Base-by-base conservation (phyloP, 1,140 invertebrate genomes). In the Drosophila rufa region DNA sequence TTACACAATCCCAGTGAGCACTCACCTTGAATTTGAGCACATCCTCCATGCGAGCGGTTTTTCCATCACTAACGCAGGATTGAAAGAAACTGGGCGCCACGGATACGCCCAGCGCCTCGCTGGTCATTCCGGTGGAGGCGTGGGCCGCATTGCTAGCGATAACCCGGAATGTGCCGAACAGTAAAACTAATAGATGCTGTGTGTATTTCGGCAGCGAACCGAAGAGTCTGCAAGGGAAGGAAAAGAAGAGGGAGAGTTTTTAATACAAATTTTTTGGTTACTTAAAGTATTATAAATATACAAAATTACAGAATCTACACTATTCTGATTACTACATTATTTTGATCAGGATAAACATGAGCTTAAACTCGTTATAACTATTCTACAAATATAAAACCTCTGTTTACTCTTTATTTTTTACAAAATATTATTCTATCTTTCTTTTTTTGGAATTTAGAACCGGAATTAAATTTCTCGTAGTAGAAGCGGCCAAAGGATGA, bases 81-180 rank as follows among this genome's bases (percentile, higher is more conserved):
- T 99, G 98, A 94, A 99, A 99, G 93, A 99, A 98, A 83, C 98
- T 99, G n/a, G 98, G 98, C 19, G 99, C 98, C 14, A 99, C 98
- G 50, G 97, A 98, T 55, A 97, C 96, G 48, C 98, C 98, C 65
- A 99, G 94, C 4, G 98, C 98, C 94, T 99, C 98, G 58, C 98
- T 97, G 66, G 97, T 98, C 99, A 99, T 99, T 79, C 97, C 97
- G 38, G 97, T 98, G 80, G 95, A 95, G 75, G 96, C 96, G 92
- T 96, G 95, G 79, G 98, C 97, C 69, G 97, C 97, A 92, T 98
- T 98, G 80, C 97, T 97, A 6, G 98, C 97, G 92, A 99, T 98
- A 60, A 98, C 97, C 69, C 98, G 96, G 94, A 99, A 99, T 93
- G 98, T 99, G 69, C 99, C 99, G 93, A 99, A 99, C 48, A 99